Conservation (phyloP, 2,797 vertebrate genomes). For the Merluccius polli region DNA sequence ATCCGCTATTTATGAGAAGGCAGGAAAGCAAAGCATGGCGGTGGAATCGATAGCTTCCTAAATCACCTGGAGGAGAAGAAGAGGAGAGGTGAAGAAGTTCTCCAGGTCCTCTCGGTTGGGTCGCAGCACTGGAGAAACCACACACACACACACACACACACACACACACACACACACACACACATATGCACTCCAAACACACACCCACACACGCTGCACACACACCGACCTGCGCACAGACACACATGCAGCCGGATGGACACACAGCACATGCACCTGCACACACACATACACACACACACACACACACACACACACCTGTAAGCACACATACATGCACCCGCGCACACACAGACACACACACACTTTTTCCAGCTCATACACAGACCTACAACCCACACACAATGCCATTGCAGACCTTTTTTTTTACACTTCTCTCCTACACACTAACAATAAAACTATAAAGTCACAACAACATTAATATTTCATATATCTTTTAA, state of each 20-base stretch:
- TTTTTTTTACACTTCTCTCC: too few relatives aligned
- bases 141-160: background rate
- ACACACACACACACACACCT: background rate
- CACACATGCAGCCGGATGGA: conserved; percentile 1
- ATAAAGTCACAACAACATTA: too few relatives aligned
- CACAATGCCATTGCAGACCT: too few relatives aligned
- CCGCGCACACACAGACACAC: background rate
- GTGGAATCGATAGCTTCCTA: conserved; percentile 66
- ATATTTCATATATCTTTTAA: too few relatives aligned
- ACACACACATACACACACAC: background rate
- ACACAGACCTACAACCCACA: too few relatives aligned
- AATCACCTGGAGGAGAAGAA: conserved; percentile 52
- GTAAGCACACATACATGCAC: background rate
- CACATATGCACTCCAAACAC: background rate
- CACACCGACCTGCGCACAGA: background rate
- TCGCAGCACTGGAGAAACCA: background rate
- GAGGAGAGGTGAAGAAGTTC: conserved; percentile 16
- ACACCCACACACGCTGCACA: background rate
- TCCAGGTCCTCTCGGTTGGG: background rate
- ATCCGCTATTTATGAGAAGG: conserved; percentile 67
- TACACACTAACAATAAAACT: too few relatives aligned
- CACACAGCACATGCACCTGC: conserved; percentile 1
- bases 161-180: background rate
- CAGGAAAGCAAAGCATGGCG: conserved; percentile 56
- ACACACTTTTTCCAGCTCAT: too few relatives aligned